Conservation (phyloP, 1,140 invertebrate species). For the Drosophila saltans region DNA sequence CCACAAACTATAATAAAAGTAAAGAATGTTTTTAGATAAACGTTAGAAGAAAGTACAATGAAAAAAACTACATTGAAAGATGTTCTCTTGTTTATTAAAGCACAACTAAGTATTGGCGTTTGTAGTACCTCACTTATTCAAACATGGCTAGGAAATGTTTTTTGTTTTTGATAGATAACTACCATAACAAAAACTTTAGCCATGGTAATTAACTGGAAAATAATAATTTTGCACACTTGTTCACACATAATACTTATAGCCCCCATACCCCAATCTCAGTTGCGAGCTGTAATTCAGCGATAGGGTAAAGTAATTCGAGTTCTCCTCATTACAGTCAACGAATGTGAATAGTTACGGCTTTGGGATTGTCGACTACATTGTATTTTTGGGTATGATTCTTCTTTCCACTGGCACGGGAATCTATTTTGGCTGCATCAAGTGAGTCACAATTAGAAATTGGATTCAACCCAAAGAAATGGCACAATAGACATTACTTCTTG, state of each 20-base stretch:
- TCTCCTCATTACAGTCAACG: conserved; percentile 17
- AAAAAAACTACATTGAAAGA: too few relatives aligned
- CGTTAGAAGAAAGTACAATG: too few relatives aligned
- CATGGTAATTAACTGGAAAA: background rate
- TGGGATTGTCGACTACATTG: conserved; percentile 85
- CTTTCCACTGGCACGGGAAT: conserved; percentile 88
- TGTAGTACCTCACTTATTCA: too few relatives aligned
- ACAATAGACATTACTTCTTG: conserved; percentile 10
- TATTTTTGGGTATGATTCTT: conserved; percentile 86
- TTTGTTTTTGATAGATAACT: too few relatives aligned
- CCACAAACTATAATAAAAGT: too few relatives aligned
- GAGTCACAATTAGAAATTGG: conserved; percentile 27
- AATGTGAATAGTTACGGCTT: conserved; percentile 63
- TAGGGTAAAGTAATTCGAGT: background rate
- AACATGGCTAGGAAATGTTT: too few relatives aligned
- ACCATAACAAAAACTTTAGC: background rate
- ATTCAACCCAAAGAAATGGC: background rate
- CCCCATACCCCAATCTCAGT: conserved; percentile 10
- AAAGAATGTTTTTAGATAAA: too few relatives aligned
- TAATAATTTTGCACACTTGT: conserved; percentile 37
- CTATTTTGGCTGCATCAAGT: conserved; percentile 87
- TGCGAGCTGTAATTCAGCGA: conserved; percentile 29
- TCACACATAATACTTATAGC: conserved; percentile 17
- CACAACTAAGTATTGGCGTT: too few relatives aligned
- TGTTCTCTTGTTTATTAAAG: too few relatives aligned